A percentile compares a stretch with the other conserved stretches of the same genome.
Conservation (phyloP, 2,797 vertebrate species). For the Heterohyrax brucei region DNA sequence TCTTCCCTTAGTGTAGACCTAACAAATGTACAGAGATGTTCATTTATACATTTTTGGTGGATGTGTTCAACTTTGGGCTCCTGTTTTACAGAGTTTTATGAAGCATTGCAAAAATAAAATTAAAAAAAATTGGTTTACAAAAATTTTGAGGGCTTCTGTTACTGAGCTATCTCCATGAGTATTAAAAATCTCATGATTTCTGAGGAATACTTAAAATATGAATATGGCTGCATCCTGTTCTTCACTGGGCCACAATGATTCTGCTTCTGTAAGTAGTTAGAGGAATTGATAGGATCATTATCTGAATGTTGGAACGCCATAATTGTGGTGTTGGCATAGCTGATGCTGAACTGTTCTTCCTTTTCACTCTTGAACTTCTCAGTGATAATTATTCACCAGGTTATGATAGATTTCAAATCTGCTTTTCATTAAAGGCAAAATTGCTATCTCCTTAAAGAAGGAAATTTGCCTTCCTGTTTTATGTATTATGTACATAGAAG, state of each 20-base stretch:
- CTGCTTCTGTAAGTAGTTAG: slow-evolving; percentile 16
- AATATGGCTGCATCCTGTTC: not conserved
- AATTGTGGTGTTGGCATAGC: not conserved
- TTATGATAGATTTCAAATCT: slow-evolving; percentile 68
- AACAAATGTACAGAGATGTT: not conserved
- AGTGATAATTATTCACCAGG: slow-evolving; percentile 71
- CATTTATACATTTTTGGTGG: not conserved
- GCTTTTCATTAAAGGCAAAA: slow-evolving; percentile 70
- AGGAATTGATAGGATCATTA: not conserved
- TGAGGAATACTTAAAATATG: slow-evolving; percentile 23
- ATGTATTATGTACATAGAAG: slow-evolving; percentile 38
- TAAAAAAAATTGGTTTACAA: not conserved
- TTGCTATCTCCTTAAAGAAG: slow-evolving; percentile 46
- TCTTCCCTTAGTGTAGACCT: not conserved
- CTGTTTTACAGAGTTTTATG: not conserved
- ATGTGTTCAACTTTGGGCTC: slow-evolving; percentile 1
- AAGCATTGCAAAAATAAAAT: not conserved
- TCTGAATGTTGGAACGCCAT: not conserved
- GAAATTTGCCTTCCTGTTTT: slow-evolving; percentile 56
- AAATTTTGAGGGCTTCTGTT: not conserved
- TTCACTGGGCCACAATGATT: slow-evolving; percentile 11
- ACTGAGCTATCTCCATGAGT: not conserved
- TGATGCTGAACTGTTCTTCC: not conserved
- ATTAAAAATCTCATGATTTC: not conserved
- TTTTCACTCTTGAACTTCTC: slow-evolving; percentile 60